phyloP scores from a whole-genome alignment of 2,113 vertebrate species.

The Neolamprologus tretocephalus region DNA sequence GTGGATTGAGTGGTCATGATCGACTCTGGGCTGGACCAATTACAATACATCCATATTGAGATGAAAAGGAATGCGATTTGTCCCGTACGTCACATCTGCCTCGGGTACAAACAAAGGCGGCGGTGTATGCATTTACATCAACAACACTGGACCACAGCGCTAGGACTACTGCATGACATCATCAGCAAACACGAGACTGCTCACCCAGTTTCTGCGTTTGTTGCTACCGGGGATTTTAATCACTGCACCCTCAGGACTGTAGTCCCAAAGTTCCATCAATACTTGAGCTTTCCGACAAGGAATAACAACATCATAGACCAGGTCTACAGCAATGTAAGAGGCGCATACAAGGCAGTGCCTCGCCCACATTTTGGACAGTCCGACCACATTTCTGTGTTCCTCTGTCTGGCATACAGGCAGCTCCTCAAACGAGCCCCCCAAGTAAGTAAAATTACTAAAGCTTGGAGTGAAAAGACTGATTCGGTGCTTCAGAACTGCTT shows the following conservation, averaged over 20 bases:
- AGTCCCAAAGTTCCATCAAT: background rate
- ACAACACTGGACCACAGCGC: background rate
- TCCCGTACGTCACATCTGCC: background rate
- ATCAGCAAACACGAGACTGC: background rate
- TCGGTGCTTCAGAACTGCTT: background rate
- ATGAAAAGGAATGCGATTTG: background rate
- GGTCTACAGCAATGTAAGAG: background rate
- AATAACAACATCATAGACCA: background rate
- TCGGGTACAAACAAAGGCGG: background rate
- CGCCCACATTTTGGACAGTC: background rate
- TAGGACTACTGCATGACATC: background rate
- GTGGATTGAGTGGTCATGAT: background rate
- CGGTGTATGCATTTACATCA: background rate
- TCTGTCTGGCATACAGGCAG: background rate
- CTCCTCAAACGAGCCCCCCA: accelerated
- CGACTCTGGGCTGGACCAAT: background rate
- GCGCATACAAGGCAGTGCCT: background rate
- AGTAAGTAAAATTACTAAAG: background rate
- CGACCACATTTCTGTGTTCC: background rate
- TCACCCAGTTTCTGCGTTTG: background rate
- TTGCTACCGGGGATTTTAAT: background rate
- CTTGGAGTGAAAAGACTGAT: background rate
- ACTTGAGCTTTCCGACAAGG: background rate
- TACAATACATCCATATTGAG: background rate
- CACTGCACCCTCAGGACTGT: background rate